Base-by-base conservation (phyloP, 2,113 vertebrate genomes). In the Callospermophilus lateralis region DNA sequence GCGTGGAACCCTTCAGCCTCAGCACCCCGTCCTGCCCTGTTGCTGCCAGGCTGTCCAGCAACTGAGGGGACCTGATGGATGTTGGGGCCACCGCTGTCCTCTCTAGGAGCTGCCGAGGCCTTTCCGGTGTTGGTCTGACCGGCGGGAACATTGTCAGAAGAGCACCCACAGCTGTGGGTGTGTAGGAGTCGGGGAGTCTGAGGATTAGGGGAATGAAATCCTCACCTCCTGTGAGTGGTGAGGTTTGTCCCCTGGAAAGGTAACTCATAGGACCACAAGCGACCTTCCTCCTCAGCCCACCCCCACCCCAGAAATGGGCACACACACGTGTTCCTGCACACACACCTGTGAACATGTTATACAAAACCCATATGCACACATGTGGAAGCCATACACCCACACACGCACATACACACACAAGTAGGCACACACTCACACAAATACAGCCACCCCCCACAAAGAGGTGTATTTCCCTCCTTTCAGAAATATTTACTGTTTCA, bases 401-500 rank as follows among this genome's bases (percentile, higher is more conserved):
- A 77, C 4, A 37, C 12, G 13, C 28, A 61, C 51, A 4, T 15
- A 53, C 8, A 32, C 6, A 30, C 10, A 45, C 4, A 72, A 5
- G 24, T 51, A 42, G 3, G 13, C 45, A 45, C 28, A 84, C 20
- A 73, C 45, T 45, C 26, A 83, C n/a, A 70, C 22, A 73, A 8
- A 45, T 8, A 76, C 26, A 53, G 16, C 37, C 63, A 55, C 65
- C 84, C 28, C 28, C 9, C 3, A 30, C 81, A 74, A 77, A 86
- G 84, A 83, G n/a, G 28, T 12, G 6, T 8, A 16, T 70, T 83
- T 86, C 42, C 48, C 30, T 80, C n/a, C 32, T 67, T 65, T 94
- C 34, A 78, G 87, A 94, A 86, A n/a, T 55, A 80, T 80, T 76
- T 70, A 28, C 24, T 84, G 65, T 80, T 97, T 93, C 76, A 39